A percentile compares a stretch with the other conserved stretches of the same genome.
Conservation (phyloP, 1,140 invertebrate species). For the Daktulosphaira vitifoliae region DNA sequence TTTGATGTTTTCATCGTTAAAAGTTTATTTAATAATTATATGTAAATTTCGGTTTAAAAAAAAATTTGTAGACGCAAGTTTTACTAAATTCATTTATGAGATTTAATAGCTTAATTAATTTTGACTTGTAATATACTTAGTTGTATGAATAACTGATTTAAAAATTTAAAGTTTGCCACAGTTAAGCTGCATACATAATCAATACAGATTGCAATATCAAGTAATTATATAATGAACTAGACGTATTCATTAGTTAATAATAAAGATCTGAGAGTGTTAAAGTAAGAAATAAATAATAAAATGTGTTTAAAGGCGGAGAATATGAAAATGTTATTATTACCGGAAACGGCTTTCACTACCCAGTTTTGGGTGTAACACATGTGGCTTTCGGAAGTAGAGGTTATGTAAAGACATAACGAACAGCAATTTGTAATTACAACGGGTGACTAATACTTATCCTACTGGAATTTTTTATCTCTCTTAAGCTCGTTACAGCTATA, state of each 20-base stretch:
- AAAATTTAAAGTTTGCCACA: too few relatives aligned
- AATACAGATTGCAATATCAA: constrained; percentile 11
- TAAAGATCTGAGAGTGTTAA: constrained; percentile 15
- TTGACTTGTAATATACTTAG: too few relatives aligned
- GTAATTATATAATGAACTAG: constrained; percentile 28
- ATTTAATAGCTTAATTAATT: too few relatives aligned
- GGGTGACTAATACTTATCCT: background rate
- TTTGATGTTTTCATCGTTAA: too few relatives aligned
- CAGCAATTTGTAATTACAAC: constrained; percentile 13
- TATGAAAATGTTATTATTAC: constrained; percentile 4
- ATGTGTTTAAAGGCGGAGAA: constrained; percentile 1
- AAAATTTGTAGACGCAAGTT: too few relatives aligned
- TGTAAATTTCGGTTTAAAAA: too few relatives aligned
- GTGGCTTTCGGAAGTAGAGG: background rate
- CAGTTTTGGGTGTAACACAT: background rate
- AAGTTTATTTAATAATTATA: too few relatives aligned
- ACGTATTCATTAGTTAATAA: constrained; percentile 26
- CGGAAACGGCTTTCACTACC: constrained; percentile 1
- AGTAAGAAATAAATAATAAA: constrained; percentile 29
- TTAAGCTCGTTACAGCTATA: background rate
- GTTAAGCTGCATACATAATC: too few relatives aligned
- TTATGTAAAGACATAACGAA: too few relatives aligned
- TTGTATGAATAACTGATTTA: too few relatives aligned
- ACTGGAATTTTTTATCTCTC: background rate
- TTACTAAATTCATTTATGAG: too few relatives aligned